Base-by-base conservation (phyloP, 2,797 vertebrate species). In the Argyrosomus regius region DNA sequence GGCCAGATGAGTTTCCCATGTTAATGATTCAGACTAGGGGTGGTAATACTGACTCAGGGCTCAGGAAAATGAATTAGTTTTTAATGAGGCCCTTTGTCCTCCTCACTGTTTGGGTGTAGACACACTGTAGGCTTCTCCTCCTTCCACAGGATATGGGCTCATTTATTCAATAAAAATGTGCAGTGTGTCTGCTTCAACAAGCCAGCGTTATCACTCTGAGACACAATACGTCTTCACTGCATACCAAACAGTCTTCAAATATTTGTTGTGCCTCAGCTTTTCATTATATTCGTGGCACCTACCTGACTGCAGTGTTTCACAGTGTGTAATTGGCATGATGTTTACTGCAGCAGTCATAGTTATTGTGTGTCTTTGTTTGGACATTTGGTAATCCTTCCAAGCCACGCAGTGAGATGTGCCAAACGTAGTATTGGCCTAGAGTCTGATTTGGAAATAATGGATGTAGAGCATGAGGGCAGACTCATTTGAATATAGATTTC, bases 71-170 rank as follows among this genome's bases (percentile, higher is more conserved):
- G 64, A 70, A 77, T 56, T 5, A 20, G 18, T 46, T 68, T 62
- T 66, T 81, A 79, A 83, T 80, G 63, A 86, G 66, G 72, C 35
- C 28, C 39, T 70, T 77, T 45, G 49, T 62, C 77, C 24, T 67
- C 60, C 39, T 64, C 45, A 43, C 14, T 70, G 45, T 68, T 46
- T 54, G 43, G 45, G 28, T 66, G 22, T 45, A 24, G 75, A 49
- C 78, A 59, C 67, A 63, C 45, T 28, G 10, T 6, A 39, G 14
- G 43, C 28, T 31, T 63, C 49, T 56, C 46, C 48, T 60, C 56
- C 14, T 24, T 66, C 72, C 52, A 54, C 5, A 46, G 39, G 20
- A 54, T 26, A 24, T 49, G 14, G 22, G n/a, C n/a, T 63, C 5
- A 45, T 66, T 53, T 17, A 66, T 58, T 77, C 20, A 66, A 22